Evolutionary conservation across 1,140 invertebrate species (phyloP).

Genomic region (Acyrthosiphon pisum): DNA sequence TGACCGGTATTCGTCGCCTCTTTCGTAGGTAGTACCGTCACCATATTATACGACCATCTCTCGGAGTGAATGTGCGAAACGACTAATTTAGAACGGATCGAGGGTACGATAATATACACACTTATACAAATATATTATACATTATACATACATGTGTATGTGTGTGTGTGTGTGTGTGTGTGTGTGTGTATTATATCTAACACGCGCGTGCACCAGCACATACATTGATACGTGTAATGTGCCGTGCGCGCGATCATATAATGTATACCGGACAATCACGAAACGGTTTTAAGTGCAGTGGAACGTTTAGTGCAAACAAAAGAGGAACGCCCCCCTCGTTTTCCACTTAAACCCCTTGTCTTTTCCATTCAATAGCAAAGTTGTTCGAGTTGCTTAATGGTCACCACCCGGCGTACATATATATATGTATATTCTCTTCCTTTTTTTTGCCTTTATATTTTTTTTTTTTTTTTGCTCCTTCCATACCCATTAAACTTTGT

Average conservation of each 20-base stretch:
- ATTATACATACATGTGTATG: neutral
- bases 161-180: neutral
- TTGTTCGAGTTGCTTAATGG: conserved; percentile 42
- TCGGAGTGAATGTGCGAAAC: neutral
- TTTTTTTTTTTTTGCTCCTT: neutral
- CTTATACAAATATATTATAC: neutral
- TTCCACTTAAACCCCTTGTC: conserved; percentile 34
- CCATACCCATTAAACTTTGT: conserved; percentile 30
- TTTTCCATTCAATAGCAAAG: conserved; percentile 40
- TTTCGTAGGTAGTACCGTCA: too few species aligned
- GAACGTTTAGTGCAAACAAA: conserved; percentile 35
- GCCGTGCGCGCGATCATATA: neutral
- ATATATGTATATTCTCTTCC: neutral
- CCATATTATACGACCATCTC: too few species aligned
- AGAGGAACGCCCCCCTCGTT: conserved; percentile 36
- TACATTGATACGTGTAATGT: neutral
- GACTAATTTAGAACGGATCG: neutral
- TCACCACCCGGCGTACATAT: neutral
- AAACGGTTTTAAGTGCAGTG: conserved; percentile 22
- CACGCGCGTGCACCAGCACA: neutral
- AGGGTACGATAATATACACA: neutral
- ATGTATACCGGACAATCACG: conserved; percentile 20
- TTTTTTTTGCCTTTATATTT: neutral
- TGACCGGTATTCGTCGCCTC: too few species aligned
- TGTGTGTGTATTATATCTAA: neutral